Evolutionary conservation across 2,888 invertebrate species (phyloP).

Genomic region (Matsumyia berberina): DNA sequence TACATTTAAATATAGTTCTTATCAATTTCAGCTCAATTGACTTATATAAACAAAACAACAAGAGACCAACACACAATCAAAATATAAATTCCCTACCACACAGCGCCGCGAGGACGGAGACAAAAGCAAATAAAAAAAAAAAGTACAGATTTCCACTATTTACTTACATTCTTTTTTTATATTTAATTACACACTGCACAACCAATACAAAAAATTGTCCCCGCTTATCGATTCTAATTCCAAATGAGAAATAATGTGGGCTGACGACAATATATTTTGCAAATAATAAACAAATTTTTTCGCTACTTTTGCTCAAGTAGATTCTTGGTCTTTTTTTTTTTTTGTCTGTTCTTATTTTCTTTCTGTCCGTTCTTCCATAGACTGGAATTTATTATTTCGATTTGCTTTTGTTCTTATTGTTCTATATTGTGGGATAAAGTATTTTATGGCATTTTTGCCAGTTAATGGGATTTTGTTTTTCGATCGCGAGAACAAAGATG

Average conservation of each 20-base stretch:
- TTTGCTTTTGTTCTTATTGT: conserved; percentile 22
- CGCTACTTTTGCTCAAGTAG: conserved; percentile 19
- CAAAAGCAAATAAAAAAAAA: conserved; percentile 17
- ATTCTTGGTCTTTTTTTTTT: conserved; percentile 6
- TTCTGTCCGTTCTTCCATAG: conserved; percentile 15
- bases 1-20: conserved; percentile 49
- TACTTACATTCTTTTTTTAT: conserved; percentile 58
- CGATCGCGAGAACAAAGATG: neutral
- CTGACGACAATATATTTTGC: conserved; percentile 45
- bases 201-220: conserved; percentile 6
- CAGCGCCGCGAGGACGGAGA: conserved; percentile 1
- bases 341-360: conserved; percentile 1
- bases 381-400: conserved; percentile 46
- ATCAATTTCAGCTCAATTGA: conserved; percentile 67
- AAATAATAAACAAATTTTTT: conserved; percentile 61
- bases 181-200: conserved; percentile 37
- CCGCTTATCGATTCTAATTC: conserved; percentile 55
- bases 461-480: conserved; percentile 4
- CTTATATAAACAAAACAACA: conserved; percentile 73
- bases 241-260: conserved; percentile 21
- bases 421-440: conserved; percentile 25
- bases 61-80: conserved; percentile 27
- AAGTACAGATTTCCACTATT: neutral
- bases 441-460: conserved; percentile 40
- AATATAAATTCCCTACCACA: conserved; percentile 18